These are phyloP conservation scores for Amazona finschi DNA, from an alignment of 2,797 vertebrate species.

Conservation along the genomic window DNA sequence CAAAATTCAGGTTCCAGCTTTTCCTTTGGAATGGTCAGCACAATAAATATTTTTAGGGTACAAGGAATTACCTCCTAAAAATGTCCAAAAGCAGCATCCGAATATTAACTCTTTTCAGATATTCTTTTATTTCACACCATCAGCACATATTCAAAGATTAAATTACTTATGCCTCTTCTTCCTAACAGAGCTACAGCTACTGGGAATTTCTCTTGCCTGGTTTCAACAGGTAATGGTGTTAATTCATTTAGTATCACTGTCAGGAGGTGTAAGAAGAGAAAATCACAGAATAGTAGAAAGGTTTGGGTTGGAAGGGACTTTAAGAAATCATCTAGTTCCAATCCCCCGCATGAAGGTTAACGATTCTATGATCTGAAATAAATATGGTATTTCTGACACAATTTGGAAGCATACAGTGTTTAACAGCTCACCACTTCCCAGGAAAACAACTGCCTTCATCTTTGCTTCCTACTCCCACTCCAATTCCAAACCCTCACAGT, in stretches of 20 bases:
- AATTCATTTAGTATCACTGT: neutral
- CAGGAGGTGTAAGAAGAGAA: neutral
- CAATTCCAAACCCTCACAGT: neutral
- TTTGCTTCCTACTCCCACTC: neutral
- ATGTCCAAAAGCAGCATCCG: neutral
- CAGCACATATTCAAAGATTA: neutral
- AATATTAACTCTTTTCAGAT: neutral
- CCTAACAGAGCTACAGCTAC: neutral
- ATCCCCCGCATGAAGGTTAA: neutral
- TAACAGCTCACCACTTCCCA: neutral
- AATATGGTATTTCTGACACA: neutral
- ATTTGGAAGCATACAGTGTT: neutral
- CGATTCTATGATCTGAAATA: neutral
- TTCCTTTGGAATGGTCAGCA: neutral
- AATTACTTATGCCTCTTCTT: neutral
- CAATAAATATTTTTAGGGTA: neutral
- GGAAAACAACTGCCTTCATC: neutral
- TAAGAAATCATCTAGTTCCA: neutral
- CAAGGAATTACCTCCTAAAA: neutral
- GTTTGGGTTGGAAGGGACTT: neutral
- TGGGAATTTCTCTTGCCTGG: neutral
- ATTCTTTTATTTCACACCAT: neutral
- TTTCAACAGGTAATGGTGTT: neutral
- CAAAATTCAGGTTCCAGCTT: neutral
- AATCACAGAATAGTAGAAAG: neutral